Evolutionary conservation across 2,888 invertebrate genomes (phyloP).

Genomic region (Tetranychus piercei): DNA sequence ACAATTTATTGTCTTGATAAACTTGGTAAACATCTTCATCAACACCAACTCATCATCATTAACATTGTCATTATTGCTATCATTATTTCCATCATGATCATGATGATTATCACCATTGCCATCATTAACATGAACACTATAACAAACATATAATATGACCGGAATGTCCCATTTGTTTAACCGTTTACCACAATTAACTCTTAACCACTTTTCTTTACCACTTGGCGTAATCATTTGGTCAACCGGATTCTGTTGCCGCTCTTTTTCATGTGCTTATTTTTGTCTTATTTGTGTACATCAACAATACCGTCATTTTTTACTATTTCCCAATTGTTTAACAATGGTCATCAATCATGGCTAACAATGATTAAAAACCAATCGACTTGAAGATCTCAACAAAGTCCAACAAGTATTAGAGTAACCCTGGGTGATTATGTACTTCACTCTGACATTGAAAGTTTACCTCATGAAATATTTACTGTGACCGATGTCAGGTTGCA

Average conservation of each 20-base stretch:
- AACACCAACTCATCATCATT: neutral
- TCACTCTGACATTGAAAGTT: conserved; percentile 72
- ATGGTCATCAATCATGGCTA: neutral
- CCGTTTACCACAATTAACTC: conserved; percentile 2
- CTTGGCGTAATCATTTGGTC: neutral
- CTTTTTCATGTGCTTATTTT: neutral
- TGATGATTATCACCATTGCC: neutral
- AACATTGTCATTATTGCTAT: neutral
- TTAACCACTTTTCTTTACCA: conserved; percentile 11
- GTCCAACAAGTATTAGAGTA: conserved; percentile 68
- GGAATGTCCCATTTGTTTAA: neutral
- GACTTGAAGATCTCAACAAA: conserved; percentile 27
- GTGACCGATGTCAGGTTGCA: conserved; percentile 76
- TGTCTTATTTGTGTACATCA: too few species aligned
- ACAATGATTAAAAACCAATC: conserved; percentile 1
- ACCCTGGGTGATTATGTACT: conserved; percentile 82
- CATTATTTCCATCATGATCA: too few species aligned
- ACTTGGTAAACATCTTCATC: too few species aligned
- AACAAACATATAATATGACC: neutral
- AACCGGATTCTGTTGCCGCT: neutral
- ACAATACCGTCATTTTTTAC: too few species aligned
- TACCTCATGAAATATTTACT: conserved; percentile 77
- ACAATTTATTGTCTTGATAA: too few species aligned
- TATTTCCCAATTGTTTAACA: too few species aligned
- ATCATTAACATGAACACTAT: neutral